Evolutionary conservation across 2,113 vertebrate genomes (phyloP).

Genomic region (Neodon shergylaensis): DNA sequence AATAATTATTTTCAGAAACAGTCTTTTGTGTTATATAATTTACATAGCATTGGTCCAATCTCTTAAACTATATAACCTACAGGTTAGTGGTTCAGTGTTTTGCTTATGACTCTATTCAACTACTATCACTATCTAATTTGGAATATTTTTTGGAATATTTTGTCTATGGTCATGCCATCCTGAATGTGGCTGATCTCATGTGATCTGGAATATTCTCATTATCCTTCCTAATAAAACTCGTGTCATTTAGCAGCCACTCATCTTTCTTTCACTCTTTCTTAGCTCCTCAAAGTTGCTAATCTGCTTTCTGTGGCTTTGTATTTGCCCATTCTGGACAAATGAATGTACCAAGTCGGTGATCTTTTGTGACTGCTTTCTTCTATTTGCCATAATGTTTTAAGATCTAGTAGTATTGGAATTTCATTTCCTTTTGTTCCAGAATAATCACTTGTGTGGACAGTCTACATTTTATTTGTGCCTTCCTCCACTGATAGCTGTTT

Average conservation of each 20-base stretch:
- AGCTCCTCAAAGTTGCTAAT: neutral
- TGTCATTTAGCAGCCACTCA: neutral
- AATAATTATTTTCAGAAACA: constrained; percentile 16
- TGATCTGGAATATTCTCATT: neutral
- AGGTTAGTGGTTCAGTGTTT: neutral
- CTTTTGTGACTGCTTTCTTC: constrained; percentile 42
- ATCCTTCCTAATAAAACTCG: neutral
- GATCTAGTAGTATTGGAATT: neutral
- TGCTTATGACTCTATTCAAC: neutral
- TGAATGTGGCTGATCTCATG: neutral
- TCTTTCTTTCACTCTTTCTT: neutral
- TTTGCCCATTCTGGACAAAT: neutral
- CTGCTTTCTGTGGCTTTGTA: neutral
- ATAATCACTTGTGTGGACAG: neutral
- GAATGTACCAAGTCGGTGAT: neutral
- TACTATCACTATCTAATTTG: neutral
- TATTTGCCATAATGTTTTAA: constrained; percentile 25
- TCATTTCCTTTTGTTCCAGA: constrained; percentile 15
- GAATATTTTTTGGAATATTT: neutral
- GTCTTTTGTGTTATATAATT: neutral
- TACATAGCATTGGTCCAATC: neutral
- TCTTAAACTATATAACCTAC: neutral
- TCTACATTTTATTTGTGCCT: neutral
- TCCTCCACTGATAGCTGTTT: neutral
- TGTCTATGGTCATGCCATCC: neutral